phyloP scores from a whole-genome alignment of 2,888 invertebrate genomes.

The Chirona hameri region DNA sequence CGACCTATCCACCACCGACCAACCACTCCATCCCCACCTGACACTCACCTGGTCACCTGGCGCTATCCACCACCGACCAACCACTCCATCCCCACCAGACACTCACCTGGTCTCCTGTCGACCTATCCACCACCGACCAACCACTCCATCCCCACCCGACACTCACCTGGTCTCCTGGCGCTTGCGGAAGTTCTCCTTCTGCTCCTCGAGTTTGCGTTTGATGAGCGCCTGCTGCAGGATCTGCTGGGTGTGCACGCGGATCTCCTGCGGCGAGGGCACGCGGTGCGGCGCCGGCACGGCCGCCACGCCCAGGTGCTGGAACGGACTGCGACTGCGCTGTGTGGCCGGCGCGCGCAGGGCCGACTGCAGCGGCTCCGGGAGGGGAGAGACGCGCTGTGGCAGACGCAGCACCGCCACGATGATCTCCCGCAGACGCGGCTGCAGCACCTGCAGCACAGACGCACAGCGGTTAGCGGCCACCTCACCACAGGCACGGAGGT shows the following conservation, averaged over 20 bases:
- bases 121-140: too few relatives aligned
- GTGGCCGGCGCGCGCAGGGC: constrained; percentile 47
- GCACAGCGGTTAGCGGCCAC: too few relatives aligned
- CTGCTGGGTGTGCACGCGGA: constrained; percentile 77
- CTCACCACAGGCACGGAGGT: too few relatives aligned
- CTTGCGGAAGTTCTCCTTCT: constrained; percentile 76
- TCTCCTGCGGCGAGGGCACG: constrained; percentile 56
- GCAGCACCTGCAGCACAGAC: constrained; percentile 47
- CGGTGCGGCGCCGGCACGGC: constrained; percentile 30
- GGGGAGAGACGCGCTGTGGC: constrained; percentile 45
- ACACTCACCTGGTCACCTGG: too few relatives aligned
- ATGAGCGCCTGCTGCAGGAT: constrained; percentile 82
- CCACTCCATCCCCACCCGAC: too few relatives aligned
- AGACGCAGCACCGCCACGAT: constrained; percentile 63
- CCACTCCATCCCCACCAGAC: too few relatives aligned
- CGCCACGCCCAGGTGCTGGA: constrained; percentile 56
- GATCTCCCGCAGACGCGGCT: constrained; percentile 68
- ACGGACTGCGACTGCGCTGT: constrained; percentile 57
- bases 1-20: too few relatives aligned
- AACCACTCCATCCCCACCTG: too few relatives aligned
- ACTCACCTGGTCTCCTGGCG: constrained; percentile 60
- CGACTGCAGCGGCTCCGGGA: constrained; percentile 50
- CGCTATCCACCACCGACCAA: too few relatives aligned
- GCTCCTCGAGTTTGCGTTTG: constrained; percentile 83
- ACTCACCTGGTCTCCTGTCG: too few relatives aligned